Percentiles rank a stretch among this genome's conserved stretches.
Evolutionary conservation across 2,113 vertebrate genomes (phyloP).

Genomic region (Amblyornis subalaris): DNA sequence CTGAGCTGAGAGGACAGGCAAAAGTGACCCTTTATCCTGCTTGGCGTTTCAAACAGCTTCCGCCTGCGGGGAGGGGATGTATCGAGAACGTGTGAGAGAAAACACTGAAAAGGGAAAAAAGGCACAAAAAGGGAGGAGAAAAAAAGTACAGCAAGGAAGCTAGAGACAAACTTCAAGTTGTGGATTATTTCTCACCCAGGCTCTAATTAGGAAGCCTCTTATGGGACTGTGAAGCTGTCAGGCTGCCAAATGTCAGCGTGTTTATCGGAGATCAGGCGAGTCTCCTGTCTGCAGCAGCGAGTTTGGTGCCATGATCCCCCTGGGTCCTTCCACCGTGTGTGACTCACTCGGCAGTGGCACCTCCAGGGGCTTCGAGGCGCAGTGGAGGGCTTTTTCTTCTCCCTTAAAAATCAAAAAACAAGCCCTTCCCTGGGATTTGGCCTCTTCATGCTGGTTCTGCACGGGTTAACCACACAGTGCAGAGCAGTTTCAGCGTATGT

Average conservation of each 20-base stretch:
- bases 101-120: constrained; percentile 1
- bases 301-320: background rate
- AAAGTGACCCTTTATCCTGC: background rate
- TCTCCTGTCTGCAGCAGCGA: background rate
- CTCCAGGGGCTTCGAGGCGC: background rate
- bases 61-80: background rate
- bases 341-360: background rate
- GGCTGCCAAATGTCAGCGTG: constrained; percentile 44
- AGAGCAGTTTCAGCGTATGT: background rate
- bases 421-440: background rate
- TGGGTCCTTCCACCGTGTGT: background rate
- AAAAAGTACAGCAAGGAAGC: constrained; percentile 2
- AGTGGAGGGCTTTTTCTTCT: background rate
- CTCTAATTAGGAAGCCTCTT: constrained; percentile 64
- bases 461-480: background rate
- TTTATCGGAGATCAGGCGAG: constrained; percentile 27
- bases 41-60: constrained; percentile 24
- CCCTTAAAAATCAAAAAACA: background rate
- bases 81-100: background rate
- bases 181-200: constrained; percentile 53
- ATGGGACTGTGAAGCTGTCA: constrained; percentile 52
- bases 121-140: background rate
- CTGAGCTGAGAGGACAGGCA: constrained; percentile 9
- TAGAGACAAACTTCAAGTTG: constrained; percentile 33
- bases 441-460: background rate